Evolutionary conservation across 2,797 vertebrate species (phyloP).

Genomic region (Pagetopsis macropterus): DNA sequence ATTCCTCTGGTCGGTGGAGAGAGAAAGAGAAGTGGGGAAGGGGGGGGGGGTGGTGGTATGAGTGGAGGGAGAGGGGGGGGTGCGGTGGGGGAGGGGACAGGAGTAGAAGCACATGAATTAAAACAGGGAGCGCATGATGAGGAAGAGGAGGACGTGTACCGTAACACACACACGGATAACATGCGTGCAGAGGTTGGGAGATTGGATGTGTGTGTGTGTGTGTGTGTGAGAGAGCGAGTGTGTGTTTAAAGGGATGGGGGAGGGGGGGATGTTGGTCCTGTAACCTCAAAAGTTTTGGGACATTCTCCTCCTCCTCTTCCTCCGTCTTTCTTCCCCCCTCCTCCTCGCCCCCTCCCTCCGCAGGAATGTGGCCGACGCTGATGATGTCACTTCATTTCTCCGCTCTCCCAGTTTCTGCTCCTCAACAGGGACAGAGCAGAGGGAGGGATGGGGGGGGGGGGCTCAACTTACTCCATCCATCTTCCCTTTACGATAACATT

Average conservation of each 20-base stretch:
- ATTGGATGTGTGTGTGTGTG: conserved; percentile 27
- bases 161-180: conserved; percentile 41
- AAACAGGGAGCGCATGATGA: conserved; percentile 81
- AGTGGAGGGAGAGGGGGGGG: conserved; percentile 23
- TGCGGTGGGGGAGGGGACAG: conserved; percentile 54
- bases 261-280: conserved; percentile 45
- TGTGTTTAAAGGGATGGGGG: conserved; percentile 22
- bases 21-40: conserved; percentile 59
- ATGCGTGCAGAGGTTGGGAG: conserved; percentile 8
- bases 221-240: conserved; percentile 1
- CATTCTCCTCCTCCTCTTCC: conserved; percentile 53
- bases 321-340: not conserved
- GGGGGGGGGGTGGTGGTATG: conserved; percentile 19
- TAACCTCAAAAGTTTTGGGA: conserved; percentile 77
- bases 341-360: conserved; percentile 63
- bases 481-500: conserved; percentile 72
- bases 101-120: conserved; percentile 80
- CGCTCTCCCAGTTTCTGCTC: conserved; percentile 76
- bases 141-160: conserved; percentile 70
- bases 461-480: conserved; percentile 66
- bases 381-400: conserved; percentile 86
- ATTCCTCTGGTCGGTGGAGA: conserved; percentile 85
- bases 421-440: conserved; percentile 60
- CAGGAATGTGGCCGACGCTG: conserved; percentile 84
- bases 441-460: conserved; percentile 23